Evolutionary conservation across 2,797 vertebrate species (phyloP).

Genomic region (Sebastes steindachneri): DNA sequence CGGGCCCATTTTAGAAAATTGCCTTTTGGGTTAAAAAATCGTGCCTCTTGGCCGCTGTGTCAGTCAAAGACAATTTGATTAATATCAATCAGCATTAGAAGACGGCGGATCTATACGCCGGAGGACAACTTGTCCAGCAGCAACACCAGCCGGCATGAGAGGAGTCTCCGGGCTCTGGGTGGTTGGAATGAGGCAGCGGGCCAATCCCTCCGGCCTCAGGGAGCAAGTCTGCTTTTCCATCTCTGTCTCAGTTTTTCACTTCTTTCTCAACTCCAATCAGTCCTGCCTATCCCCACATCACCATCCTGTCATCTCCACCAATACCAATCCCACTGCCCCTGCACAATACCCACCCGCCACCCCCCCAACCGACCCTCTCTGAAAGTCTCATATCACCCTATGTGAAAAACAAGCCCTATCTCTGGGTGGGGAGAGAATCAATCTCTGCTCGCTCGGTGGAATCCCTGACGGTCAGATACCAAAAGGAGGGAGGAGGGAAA

Average conservation of each 20-base stretch:
- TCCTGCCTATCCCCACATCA: conserved; percentile 72
- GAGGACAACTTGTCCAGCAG: conserved; percentile 49
- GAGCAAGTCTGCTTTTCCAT: conserved; percentile 59
- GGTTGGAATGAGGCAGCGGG: conserved; percentile 36
- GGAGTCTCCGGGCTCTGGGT: conserved; percentile 27
- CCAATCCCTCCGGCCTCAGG: conserved; percentile 38
- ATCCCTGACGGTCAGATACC: conserved; percentile 67
- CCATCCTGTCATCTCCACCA: conserved; percentile 69
- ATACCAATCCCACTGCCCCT: conserved; percentile 55
- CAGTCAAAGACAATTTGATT: conserved; percentile 78
- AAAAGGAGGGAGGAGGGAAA: neutral
- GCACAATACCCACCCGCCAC: conserved; percentile 7
- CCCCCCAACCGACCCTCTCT: conserved; percentile 34
- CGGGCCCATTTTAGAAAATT: conserved; percentile 68
- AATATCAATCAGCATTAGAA: conserved; percentile 75
- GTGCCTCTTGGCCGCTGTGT: conserved; percentile 60
- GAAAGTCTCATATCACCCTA: conserved; percentile 69
- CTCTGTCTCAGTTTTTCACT: conserved; percentile 65
- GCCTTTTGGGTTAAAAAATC: conserved; percentile 66
- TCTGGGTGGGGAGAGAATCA: conserved; percentile 71
- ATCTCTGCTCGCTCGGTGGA: conserved; percentile 72
- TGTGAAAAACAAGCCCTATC: conserved; percentile 74
- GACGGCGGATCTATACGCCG: conserved; percentile 63
- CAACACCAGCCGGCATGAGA: conserved; percentile 26
- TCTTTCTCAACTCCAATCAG: conserved; percentile 70